Conservation (phyloP, 2,888 invertebrate species). For the Melieria picta region DNA sequence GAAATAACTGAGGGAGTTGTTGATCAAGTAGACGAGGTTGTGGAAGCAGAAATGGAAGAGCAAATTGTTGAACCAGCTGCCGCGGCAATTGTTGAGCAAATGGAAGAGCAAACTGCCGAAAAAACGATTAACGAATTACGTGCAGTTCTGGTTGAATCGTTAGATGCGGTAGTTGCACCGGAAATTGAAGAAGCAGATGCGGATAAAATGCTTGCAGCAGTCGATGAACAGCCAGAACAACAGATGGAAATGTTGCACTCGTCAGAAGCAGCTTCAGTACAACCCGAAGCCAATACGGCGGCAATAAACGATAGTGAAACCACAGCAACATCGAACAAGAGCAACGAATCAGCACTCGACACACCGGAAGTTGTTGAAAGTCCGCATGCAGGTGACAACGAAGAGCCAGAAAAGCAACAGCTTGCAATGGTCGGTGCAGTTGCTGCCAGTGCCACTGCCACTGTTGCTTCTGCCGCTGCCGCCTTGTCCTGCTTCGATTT, state of each 20-base stretch:
- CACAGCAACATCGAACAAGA: neutral
- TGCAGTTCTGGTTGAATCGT: no score
- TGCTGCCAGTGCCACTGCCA: neutral
- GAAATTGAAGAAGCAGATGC: no score
- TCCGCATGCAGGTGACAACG: neutral
- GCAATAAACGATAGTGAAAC: neutral
- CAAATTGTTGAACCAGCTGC: no score
- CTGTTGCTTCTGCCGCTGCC: slow-evolving; percentile 1
- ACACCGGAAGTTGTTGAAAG: neutral
- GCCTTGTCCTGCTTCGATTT: slow-evolving; percentile 80
- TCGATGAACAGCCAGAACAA: no score
- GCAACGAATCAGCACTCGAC: neutral
- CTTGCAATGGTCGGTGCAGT: neutral
- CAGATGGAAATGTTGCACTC: no score
- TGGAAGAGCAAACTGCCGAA: no score
- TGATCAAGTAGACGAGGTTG: neutral
- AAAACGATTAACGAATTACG: no score
- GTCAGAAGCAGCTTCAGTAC: no score
- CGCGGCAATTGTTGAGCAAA: no score
- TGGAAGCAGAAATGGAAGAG: neutral
- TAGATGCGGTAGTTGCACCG: no score
- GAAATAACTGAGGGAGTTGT: neutral
- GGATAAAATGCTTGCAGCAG: no score
- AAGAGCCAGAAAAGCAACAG: slow-evolving; percentile 8
- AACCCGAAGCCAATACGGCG: neutral